These are phyloP conservation scores for Syrphus vitripennis DNA, from an alignment of 2,888 invertebrate species.

Conservation along the genomic window DNA sequence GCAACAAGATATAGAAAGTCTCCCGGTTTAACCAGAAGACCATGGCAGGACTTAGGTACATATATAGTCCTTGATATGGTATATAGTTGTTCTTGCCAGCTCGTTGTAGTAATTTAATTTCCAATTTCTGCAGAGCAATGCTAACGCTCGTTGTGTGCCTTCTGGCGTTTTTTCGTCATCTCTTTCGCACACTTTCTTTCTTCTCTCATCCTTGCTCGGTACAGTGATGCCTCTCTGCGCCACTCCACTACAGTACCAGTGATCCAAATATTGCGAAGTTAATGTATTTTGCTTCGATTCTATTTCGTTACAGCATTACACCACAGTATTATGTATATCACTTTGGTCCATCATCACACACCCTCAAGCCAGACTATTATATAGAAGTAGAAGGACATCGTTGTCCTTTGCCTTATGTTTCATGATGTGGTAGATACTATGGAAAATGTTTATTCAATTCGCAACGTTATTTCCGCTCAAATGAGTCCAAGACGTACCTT, in stretches of 20 bases:
- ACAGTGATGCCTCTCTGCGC: neutral
- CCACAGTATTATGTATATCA: neutral
- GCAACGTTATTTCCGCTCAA: conserved; percentile 55
- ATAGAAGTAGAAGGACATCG: conserved; percentile 9
- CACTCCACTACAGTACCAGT: neutral
- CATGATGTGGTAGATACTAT: conserved; percentile 34
- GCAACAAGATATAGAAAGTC: conserved; percentile 19
- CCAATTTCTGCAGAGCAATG: conserved; percentile 62
- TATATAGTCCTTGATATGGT: neutral
- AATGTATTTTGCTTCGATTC: conserved; percentile 67
- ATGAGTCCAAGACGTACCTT: conserved; percentile 13
- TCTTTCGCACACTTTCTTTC: neutral
- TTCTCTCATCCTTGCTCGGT: neutral
- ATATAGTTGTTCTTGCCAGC: conserved; percentile 44
- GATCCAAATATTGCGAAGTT: conserved; percentile 58
- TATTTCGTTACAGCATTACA: conserved; percentile 61
- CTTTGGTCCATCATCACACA: neutral
- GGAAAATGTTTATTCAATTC: conserved; percentile 68
- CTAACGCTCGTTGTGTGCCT: neutral
- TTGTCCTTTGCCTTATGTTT: conserved; percentile 54
- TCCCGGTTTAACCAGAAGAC: neutral
- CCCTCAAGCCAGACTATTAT: neutral
- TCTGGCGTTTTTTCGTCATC: neutral
- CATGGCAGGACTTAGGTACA: neutral
- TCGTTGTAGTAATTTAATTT: conserved; percentile 68